phyloP scores from a whole-genome alignment of 2,797 vertebrate genomes.

The Tragelaphus oryx region DNA sequence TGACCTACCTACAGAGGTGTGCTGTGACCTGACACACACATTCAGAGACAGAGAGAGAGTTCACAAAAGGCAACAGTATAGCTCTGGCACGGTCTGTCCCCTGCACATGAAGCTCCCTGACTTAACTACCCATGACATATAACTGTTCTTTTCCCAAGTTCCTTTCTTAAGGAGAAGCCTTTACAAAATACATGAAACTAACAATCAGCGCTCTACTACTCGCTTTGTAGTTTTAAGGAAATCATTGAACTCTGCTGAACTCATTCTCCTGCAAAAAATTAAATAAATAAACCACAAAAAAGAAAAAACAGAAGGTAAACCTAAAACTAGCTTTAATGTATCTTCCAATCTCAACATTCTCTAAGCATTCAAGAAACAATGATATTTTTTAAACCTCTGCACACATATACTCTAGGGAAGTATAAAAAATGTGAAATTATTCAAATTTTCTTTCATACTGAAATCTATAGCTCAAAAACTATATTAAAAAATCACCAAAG shows the following conservation, averaged over 20 bases:
- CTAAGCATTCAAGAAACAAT: slow-evolving; percentile 4
- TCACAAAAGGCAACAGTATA: background rate
- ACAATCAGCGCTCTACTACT: background rate
- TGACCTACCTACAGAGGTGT: background rate
- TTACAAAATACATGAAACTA: background rate
- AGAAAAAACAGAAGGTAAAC: background rate
- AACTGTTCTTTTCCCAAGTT: background rate
- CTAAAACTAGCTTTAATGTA: background rate
- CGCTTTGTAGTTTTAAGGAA: background rate
- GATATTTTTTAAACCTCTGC: background rate
- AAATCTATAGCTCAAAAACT: slow-evolving; percentile 18
- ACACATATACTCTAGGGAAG: background rate
- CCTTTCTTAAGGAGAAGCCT: background rate
- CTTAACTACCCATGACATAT: background rate
- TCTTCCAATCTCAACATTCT: background rate
- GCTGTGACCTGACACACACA: background rate
- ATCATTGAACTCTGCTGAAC: background rate
- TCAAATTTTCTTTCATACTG: background rate
- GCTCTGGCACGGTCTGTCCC: background rate
- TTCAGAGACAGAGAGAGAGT: background rate
- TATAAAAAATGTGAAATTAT: slow-evolving; percentile 21
- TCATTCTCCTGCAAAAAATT: background rate
- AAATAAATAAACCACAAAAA: background rate
- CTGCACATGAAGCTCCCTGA: background rate
- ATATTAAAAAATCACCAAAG: background rate